Conservation (phyloP, 2,888 invertebrate genomes). For the Oasisia sp. region DNA sequence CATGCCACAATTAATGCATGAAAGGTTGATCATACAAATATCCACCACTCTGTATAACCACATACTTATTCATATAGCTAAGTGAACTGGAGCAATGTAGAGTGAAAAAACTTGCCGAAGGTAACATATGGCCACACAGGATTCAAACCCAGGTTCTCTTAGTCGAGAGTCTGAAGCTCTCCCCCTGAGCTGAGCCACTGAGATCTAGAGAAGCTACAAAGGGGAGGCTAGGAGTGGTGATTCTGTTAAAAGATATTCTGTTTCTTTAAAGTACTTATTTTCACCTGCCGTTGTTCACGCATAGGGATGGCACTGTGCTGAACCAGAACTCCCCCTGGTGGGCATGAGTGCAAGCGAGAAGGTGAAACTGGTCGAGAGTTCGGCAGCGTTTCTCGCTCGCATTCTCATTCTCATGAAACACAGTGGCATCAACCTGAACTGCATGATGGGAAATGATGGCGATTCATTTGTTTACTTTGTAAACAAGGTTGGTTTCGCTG, state of each 20-base stretch:
- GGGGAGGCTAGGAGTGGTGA: too few relatives aligned
- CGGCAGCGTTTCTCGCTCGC: slow-evolving; percentile 54
- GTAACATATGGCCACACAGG: too few relatives aligned
- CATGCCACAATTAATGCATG: too few relatives aligned
- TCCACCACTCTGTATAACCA: too few relatives aligned
- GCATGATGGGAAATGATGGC: slow-evolving; percentile 33
- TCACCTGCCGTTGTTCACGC: not conserved
- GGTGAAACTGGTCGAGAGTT: slow-evolving; percentile 41
- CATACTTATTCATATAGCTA: too few relatives aligned
- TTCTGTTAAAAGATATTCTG: not conserved
- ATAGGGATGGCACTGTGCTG: slow-evolving; percentile 58
- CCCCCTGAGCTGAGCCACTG: too few relatives aligned
- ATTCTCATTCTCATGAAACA: slow-evolving; percentile 57
- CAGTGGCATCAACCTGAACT: slow-evolving; percentile 43
- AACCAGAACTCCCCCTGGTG: slow-evolving; percentile 45
- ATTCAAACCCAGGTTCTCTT: too few relatives aligned
- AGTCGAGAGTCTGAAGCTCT: too few relatives aligned
- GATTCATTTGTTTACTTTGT: slow-evolving; percentile 30
- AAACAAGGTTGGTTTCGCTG: slow-evolving; percentile 32
- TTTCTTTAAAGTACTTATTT: not conserved
- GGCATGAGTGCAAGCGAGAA: slow-evolving; percentile 44
- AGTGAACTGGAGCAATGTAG: too few relatives aligned
- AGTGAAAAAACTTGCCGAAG: too few relatives aligned
- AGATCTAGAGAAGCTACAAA: too few relatives aligned
- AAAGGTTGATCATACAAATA: too few relatives aligned